Evolutionary conservation across 2,888 invertebrate species (phyloP).

Genomic region (Gisinianus flammeolus): DNA sequence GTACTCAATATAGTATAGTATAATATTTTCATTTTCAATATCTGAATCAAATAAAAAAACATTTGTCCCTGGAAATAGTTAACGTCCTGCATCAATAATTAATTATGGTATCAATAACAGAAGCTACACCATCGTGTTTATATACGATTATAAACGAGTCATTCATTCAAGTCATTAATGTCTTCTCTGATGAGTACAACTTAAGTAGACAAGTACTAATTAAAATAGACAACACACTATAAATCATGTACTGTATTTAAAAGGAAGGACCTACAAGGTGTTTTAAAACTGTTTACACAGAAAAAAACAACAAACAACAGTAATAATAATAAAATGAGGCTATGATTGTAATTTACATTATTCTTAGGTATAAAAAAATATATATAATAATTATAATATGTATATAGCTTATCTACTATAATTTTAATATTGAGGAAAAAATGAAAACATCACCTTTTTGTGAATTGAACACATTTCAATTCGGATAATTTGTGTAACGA

Average conservation of each 20-base stretch:
- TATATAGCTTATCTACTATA: neutral
- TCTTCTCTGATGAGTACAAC: neutral
- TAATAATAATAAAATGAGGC: neutral
- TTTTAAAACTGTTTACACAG: neutral
- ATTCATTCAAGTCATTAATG: no score
- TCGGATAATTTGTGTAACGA: no score
- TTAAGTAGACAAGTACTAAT: neutral
- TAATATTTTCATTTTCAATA: neutral
- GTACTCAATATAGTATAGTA: no score
- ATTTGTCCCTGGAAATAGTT: neutral
- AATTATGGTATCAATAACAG: neutral
- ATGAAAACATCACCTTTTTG: neutral
- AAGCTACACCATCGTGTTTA: no score
- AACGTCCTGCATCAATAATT: neutral
- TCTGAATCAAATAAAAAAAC: neutral
- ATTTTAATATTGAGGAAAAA: neutral
- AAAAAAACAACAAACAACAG: neutral
- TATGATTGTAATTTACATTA: no score
- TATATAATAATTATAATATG: neutral
- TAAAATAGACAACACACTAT: neutral
- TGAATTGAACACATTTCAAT: no score
- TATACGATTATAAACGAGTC: no score
- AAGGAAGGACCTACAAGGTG: neutral
- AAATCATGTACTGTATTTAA: neutral
- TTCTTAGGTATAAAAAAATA: no score